These are phyloP conservation scores for Otolemur crassicaudatus DNA, from an alignment of 2,797 vertebrate species.

Conservation along the genomic window DNA sequence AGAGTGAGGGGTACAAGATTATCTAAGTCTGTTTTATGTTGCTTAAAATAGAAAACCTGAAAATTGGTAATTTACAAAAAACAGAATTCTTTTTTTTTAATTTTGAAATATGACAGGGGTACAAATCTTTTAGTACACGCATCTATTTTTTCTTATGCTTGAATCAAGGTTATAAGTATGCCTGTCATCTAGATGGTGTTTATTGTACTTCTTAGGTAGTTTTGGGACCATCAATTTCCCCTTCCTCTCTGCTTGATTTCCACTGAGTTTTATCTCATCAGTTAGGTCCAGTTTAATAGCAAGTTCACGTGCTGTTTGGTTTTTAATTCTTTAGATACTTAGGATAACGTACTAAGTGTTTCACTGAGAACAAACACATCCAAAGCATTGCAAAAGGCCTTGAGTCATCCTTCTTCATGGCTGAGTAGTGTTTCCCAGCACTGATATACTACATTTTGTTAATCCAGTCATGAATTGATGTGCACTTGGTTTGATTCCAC, in stretches of 20 bases:
- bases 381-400: neutral
- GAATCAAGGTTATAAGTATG: neutral
- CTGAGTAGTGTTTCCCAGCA: neutral
- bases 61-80: neutral
- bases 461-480: neutral
- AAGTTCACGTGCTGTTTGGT: neutral
- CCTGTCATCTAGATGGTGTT: neutral
- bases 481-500: neutral
- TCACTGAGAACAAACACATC: neutral
- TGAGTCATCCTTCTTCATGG: neutral
- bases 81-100: neutral
- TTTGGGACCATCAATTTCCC: neutral
- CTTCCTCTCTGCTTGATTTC: neutral
- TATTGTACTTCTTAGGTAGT: neutral
- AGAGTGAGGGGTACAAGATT: neutral
- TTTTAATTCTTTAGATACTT: neutral
- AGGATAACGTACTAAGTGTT: neutral
- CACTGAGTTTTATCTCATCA: neutral
- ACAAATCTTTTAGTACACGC: neutral
- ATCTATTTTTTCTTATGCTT: neutral
- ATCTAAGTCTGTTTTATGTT: neutral
- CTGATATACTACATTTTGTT: neutral
- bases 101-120: neutral
- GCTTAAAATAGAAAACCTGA: neutral
- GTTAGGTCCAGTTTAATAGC: neutral